Evolutionary conservation across 1,140 invertebrate genomes (phyloP), one percentile per base, ranked within the genome.

Genomic region (Tribolium madens): DNA sequence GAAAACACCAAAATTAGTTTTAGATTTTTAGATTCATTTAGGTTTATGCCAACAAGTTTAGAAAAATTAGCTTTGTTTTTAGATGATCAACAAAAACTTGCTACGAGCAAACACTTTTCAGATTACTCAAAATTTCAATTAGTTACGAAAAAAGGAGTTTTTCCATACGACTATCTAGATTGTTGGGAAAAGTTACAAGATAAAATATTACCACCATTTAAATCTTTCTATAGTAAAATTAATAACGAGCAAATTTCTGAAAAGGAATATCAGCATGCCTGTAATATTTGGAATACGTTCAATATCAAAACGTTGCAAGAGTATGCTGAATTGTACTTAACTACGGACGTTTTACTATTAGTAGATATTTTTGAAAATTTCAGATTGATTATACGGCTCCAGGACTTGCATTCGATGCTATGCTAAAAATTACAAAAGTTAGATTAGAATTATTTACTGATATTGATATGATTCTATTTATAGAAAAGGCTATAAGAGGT

Each of bases 291-390:
- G 87, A 60, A 84, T 15, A 77, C 31, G 48, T 89, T 89, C 79
- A 81, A 85, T 15, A 80, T 84, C 72, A 50, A 81, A 78, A 85
- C 70, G 57, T 42, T 88, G n/a, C 76, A 83, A 7, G 83, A 88
- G 47, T 87, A 87, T 81, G 80, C 84, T 26, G 84, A 87, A 71
- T 76, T 88, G 21, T 88, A 88, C 81, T 77, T 87, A 14, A 86
- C 84, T 82, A 82, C 78, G 69, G 83, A 87, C 80, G 82, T 87
- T 4, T 52, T 85, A 13, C 73, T 87, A 18, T 77, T 86, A 60
- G 84, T 83, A 4, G 87, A 88, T 82, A 80, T 89, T 15, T 88
- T 89, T 82, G 86, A 88, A 84, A 86, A 87, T 80, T 88, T 87
- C 81, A 31, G 86, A 77, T 73, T 79, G 87, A 84, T 82, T 82